Base-by-base conservation (phyloP, 2,797 vertebrate genomes). In the Pangasius larnaudii region DNA sequence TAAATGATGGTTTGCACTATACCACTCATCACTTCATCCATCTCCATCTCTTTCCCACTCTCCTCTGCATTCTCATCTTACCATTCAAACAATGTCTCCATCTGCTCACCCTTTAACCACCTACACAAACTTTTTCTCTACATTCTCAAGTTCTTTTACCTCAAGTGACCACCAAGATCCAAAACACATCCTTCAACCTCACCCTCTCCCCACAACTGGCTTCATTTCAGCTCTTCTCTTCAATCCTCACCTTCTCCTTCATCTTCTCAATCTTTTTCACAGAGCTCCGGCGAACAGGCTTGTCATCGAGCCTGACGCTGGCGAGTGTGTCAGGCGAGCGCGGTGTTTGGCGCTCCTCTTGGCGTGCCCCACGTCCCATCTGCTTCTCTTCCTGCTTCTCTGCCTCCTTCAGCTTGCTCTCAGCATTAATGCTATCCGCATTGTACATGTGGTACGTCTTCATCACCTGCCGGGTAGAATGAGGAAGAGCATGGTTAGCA, bases 401-500 rank as follows among this genome's bases (percentile, higher is more conserved):
- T 0, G 98, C 98, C 71, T 99, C 98, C 90, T 99, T 99, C 93
- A 99, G 96, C 92, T 99, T 99, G 96, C 97, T 97, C 96, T 99
- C 98, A 0, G 98, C 98, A 0, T 97, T 98, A 88, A 99, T 98
- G 96, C 98, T 99, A 96, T 99, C 98, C 0, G 98, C 98, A 75
- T 99, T 99, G 96, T 99, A 99, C 96, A 99, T 98, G 93, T 99
- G 98, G 94, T 99, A 99, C 0, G 98, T 99, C 94, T 99, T 99
- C 98, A 99, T 99, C 89, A 99, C 98, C 98, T 99, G 95, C 82
- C 10, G 5, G 46, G 42, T 59, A 91, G 81, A 8, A 85, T 46
- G 0, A 78, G 87, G 39, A 88, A 87, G 3, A 88, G 58, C 0
- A 90, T 36, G 36, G 24, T 83, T 46, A 85, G n/a, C 56, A 61